Conservation (phyloP, 2,888 invertebrate species). For the Pharmacophagus antenor region DNA sequence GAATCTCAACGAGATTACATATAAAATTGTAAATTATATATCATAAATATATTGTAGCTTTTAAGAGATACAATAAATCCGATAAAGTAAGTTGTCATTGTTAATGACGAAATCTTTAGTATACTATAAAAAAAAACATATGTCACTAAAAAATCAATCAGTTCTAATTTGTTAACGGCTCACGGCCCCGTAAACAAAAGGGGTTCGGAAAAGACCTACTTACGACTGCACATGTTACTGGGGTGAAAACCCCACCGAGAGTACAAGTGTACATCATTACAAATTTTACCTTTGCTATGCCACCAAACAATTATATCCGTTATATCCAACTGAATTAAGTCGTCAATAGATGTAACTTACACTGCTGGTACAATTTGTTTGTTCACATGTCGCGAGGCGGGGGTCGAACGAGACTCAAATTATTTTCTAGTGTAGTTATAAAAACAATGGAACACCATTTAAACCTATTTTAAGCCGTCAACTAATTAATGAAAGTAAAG, state of each 20-base stretch:
- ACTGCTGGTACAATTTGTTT: constrained; percentile 51
- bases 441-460: constrained; percentile 13
- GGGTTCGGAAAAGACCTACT: constrained; percentile 53
- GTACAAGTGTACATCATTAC: constrained; percentile 65
- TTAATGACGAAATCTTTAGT: no score
- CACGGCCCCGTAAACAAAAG: constrained; percentile 54
- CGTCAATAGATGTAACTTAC: constrained; percentile 7
- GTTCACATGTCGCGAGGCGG: constrained; percentile 68
- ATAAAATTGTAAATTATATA: no score
- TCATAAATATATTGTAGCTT: no score
- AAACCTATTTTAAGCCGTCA: constrained; percentile 8
- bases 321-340: constrained; percentile 35
- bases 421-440: constrained; percentile 39
- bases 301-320: constrained; percentile 36
- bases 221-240: constrained; percentile 60
- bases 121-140: constrained; percentile 21
- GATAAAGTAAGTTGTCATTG: no score
- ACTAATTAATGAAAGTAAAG: constrained; percentile 3
- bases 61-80: no score
- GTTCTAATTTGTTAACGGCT: constrained; percentile 47
- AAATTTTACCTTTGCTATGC: constrained; percentile 37
- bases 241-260: constrained; percentile 60
- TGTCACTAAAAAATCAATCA: constrained; percentile 43
- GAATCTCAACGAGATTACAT: no score
- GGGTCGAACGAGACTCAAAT: constrained; percentile 57